A percentile compares a stretch with the other conserved stretches of the same genome.
Conservation (phyloP, 1,140 invertebrate species). For the Apolygus lucorum region DNA sequence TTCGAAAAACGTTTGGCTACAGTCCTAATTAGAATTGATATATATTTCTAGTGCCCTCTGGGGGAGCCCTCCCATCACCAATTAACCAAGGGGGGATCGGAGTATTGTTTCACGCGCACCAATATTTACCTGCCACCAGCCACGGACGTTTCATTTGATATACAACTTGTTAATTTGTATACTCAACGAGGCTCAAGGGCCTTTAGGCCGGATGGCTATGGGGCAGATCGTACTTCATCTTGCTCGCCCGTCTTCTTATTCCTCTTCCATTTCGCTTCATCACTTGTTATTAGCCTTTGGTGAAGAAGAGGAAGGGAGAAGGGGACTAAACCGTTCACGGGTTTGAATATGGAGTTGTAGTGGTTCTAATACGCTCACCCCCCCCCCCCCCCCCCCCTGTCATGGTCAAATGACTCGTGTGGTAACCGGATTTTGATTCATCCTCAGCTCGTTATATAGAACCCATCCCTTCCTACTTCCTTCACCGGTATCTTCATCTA, state of each 20-base stretch:
- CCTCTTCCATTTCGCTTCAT: slow-evolving; percentile 1
- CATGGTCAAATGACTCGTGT: neutral
- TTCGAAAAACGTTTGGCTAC: neutral
- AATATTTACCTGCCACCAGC: slow-evolving; percentile 15
- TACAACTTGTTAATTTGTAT: slow-evolving; percentile 17
- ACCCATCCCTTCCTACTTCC: too few relatives aligned
- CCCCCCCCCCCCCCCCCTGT: neutral
- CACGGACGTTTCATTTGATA: slow-evolving; percentile 10
- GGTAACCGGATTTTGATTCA: neutral
- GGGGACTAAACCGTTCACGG: neutral
- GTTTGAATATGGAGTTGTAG: neutral
- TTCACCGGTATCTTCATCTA: neutral
- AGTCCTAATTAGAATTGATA: slow-evolving; percentile 17
- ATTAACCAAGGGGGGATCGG: slow-evolving; percentile 9
- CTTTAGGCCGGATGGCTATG: too few relatives aligned
- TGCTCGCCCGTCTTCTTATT: neutral
- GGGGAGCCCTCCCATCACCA: neutral
- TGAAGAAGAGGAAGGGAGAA: too few relatives aligned
- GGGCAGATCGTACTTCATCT: slow-evolving; percentile 1
- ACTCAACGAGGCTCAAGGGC: neutral
- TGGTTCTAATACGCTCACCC: neutral
- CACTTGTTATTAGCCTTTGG: slow-evolving; percentile 11
- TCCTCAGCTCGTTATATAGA: neutral
- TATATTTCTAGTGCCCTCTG: neutral
- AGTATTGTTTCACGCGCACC: slow-evolving; percentile 15